Conservation (phyloP, 2,797 vertebrate species). For the Natrix natrix region DNA sequence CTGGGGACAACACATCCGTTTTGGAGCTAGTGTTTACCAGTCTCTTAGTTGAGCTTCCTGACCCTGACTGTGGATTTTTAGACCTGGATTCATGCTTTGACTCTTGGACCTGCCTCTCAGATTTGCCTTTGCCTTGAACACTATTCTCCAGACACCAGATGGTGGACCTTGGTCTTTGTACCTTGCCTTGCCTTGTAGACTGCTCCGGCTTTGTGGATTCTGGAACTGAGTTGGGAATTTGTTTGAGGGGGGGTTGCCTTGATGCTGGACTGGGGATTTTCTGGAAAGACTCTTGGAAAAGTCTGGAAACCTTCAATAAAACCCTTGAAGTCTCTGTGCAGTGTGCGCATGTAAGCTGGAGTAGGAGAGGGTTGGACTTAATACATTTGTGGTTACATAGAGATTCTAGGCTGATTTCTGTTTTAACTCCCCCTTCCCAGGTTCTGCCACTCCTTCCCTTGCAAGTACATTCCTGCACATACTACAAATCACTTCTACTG, state of each 20-base stretch:
- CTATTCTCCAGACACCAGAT: not conserved
- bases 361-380: not conserved
- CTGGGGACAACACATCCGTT: not conserved
- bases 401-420: not conserved
- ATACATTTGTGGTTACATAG: not conserved
- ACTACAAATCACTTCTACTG: not conserved
- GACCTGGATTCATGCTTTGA: not conserved
- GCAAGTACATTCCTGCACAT: not conserved
- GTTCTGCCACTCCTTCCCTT: not conserved
- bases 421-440: not conserved
- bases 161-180: not conserved
- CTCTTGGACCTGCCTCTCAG: not conserved
- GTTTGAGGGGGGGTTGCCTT: not conserved
- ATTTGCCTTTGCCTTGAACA: not conserved
- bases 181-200: not conserved
- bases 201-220: not conserved
- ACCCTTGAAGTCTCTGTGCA: not conserved
- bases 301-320: not conserved
- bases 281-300: not conserved
- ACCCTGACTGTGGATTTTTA: not conserved
- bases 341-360: not conserved
- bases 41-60: not conserved
- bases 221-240: not conserved
- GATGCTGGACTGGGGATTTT: not conserved
- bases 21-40: not conserved